Evolutionary conservation across 2,113 vertebrate species (phyloP).

Genomic region (Pterocles burchelli): DNA sequence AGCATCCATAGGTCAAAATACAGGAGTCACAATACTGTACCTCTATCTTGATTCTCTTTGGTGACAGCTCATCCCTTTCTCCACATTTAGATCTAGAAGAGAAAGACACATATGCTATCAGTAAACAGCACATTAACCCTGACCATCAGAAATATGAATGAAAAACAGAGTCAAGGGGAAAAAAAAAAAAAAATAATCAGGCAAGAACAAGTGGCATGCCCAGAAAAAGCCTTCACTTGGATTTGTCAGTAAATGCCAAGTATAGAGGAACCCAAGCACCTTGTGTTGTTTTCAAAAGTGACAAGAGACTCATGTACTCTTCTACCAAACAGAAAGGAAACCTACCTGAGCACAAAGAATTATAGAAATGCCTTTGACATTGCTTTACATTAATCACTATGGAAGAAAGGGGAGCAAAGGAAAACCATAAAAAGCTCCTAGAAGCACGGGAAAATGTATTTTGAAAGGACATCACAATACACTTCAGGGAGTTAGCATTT

Average conservation of each 20-base stretch:
- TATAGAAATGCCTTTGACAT: not conserved
- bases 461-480: not conserved
- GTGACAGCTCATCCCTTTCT: slow-evolving; percentile 92
- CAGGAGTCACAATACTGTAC: slow-evolving; percentile 69
- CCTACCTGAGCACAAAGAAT: not conserved
- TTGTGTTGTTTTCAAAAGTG: not conserved
- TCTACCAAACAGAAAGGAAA: not conserved
- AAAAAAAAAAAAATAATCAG: not conserved
- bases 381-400: not conserved
- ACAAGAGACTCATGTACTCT: not conserved
- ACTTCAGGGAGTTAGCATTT: not conserved
- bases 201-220: not conserved
- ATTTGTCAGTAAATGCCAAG: not conserved
- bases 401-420: not conserved
- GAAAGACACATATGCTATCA: not conserved
- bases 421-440: not conserved
- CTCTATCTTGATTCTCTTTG: slow-evolving; percentile 96
- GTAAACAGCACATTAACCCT: not conserved
- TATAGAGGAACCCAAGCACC: not conserved
- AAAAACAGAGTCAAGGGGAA: not conserved
- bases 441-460: not conserved
- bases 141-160: not conserved
- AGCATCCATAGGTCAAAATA: not conserved
- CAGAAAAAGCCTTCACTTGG: not conserved
- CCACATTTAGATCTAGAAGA: slow-evolving; percentile 88